Evolutionary conservation across 1,140 invertebrate species (phyloP), one percentile per base, ranked within the genome.

Genomic region (Tetramorium parvispinum): DNA sequence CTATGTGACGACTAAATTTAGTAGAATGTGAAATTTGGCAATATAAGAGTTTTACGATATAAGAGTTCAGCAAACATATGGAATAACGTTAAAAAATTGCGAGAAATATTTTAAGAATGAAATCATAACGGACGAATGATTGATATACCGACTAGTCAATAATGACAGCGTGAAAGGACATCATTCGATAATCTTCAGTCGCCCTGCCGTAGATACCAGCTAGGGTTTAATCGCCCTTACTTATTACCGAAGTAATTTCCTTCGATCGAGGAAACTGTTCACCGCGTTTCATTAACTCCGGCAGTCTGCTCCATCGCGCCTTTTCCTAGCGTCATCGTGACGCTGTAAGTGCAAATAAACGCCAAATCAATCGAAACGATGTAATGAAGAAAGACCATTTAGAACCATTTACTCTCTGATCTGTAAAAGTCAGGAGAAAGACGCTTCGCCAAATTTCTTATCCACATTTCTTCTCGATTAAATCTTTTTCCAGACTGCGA

Each of bases 201-300:
- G n/a, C 16, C n/a, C 49, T 18, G 46, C 7, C 16, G 11, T 66
- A 27, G 51, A 77, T 49, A 85, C 32, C 43, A 49, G 46, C 43
- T 57, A 77, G 63, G 49, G 18, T 13, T 87, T 85, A 85, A 85
- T 85, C 53, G 46, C 63, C 59, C 75, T 87, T 87, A 76, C 59
- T 68, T 78, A 70, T 77, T 85, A 63, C 18, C 63, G 63, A 71
- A 68, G 53, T 85, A 87, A 87, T 87, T 76, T 87, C 81, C 78
- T 73, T 65, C 70, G 27, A 87, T 55, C 81, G 79, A 83, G 66
- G 81, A 87, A 66, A 75, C 55, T 57, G 59, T 55, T 81, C 63
- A 13, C 59, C 43, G 49, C 55, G 57, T 81, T 70, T 61, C 63
- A 85, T 85, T 65, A 85, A 85, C 75, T 77, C 51, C 59, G 32